Percentiles rank a stretch among this genome's conserved stretches.
phyloP scores from a whole-genome alignment of 2,888 invertebrate species.

The Andrena trimmerana region DNA sequence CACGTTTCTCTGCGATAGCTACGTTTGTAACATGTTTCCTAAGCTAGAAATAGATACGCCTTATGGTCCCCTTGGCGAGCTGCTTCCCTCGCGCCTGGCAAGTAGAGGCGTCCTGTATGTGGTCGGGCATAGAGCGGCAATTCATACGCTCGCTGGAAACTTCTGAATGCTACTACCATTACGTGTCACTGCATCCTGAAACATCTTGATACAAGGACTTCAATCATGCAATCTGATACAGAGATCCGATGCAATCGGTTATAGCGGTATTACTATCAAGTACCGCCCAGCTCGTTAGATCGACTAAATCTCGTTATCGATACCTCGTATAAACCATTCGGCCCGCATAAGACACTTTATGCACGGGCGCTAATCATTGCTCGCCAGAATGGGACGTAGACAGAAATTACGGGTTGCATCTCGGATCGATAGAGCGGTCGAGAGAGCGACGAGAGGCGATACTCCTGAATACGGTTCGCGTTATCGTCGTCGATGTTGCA shows the following conservation, averaged over 20 bases:
- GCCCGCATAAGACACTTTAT: constrained; percentile 23
- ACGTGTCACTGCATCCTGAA: neutral
- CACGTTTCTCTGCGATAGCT: too few relatives aligned
- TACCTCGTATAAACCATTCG: constrained; percentile 10
- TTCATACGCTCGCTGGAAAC: too few relatives aligned
- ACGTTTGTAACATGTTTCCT: too few relatives aligned
- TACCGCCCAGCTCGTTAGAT: constrained; percentile 22
- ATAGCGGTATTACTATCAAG: neutral
- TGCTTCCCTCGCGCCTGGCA: too few relatives aligned
- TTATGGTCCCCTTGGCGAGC: too few relatives aligned
- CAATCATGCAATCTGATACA: constrained; percentile 4
- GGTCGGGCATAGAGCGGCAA: too few relatives aligned
- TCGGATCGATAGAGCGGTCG: constrained; percentile 48
- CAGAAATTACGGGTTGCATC: constrained; percentile 51
- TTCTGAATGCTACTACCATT: too few relatives aligned
- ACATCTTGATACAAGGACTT: neutral
- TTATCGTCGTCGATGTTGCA: constrained; percentile 45
- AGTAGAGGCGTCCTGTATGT: too few relatives aligned
- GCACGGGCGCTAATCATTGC: constrained; percentile 56
- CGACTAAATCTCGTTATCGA: constrained; percentile 33
- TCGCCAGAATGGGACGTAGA: constrained; percentile 48
- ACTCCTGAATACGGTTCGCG: constrained; percentile 36
- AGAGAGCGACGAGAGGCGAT: constrained; percentile 27
- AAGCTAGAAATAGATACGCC: too few relatives aligned
- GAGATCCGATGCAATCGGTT: constrained; percentile 7